Base-by-base conservation (phyloP, 2,888 invertebrate species). In the Steinernema hermaphroditum region DNA sequence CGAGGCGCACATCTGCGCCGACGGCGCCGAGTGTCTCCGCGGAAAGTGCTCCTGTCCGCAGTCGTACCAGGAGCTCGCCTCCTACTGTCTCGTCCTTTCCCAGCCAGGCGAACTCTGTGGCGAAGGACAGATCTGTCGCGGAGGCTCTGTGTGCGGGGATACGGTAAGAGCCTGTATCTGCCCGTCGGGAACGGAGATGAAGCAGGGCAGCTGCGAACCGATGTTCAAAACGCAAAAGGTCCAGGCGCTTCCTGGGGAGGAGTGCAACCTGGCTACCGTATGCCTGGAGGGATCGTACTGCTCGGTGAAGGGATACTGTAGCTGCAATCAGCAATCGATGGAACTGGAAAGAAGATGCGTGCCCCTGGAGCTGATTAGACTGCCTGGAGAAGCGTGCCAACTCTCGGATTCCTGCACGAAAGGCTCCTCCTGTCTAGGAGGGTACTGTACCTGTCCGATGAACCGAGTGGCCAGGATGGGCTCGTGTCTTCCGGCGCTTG, bases 91-190 rank as follows among this genome's bases (percentile, higher is more conserved):
- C 1, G 50, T 68, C 49, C 72, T 76, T 1, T 77, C 83, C 0
- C 34, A 74, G 19, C 84, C 85, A 1, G 84, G 82, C 12, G 82
- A 81, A 19, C 74, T 77, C 8, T 85, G 85, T 72, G 77, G 74
- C n/a, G 73, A 76, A 14, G 84, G 84, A 32, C 82, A 83, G 69
- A 72, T 83, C n/a, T 85, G 85, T 68, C 74, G 78, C 1, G 77
- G 77, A 14, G 82, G 82, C 22, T 77, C 80, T 2, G 57, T 79
- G 22, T 83, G 83, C 70, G 46, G 44, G 46, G 62, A 27, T 49
- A 68, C 69, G 62, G 24, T 68, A 2, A 27, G 72, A 19, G 76
- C 76, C 34, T 82, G 82, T 54, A 74, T 80, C n/a, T 82, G 82
- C 73, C 78, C 79, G 32, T 46, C 68, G 19, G 73, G 73, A 24